These are phyloP conservation scores for Colletes latitarsis DNA, from an alignment of 1,140 invertebrate species.

Conservation along the genomic window DNA sequence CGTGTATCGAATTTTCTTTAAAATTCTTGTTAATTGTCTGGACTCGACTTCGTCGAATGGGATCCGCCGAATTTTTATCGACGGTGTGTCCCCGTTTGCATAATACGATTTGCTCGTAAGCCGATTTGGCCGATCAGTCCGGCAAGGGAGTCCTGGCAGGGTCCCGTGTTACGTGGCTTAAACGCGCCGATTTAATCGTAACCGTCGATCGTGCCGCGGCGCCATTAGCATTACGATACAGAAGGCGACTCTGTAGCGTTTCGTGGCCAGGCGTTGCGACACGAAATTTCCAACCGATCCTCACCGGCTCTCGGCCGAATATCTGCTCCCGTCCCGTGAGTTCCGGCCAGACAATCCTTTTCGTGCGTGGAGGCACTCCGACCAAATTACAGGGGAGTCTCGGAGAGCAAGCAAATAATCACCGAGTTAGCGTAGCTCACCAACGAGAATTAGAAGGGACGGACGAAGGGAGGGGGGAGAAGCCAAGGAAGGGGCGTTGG, in stretches of 20 bases:
- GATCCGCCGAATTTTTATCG: too few relatives aligned
- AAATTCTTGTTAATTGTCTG: too few relatives aligned
- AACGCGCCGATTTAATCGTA: conserved; percentile 35
- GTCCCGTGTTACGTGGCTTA: conserved; percentile 3
- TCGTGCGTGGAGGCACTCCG: conserved; percentile 38
- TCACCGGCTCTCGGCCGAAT: neutral
- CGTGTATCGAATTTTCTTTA: too few relatives aligned
- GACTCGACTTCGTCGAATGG: too few relatives aligned
- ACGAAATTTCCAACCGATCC: conserved; percentile 29
- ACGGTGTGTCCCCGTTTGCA: neutral
- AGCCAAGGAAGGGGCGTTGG: neutral
- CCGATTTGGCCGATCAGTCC: conserved; percentile 7
- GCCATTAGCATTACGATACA: conserved; percentile 12
- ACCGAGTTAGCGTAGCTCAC: conserved; percentile 19
- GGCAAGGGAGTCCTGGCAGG: neutral
- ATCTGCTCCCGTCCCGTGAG: neutral
- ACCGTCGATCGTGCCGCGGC: conserved; percentile 29
- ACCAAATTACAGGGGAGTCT: conserved; percentile 47
- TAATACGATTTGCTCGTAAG: neutral
- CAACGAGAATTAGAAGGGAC: conserved; percentile 17
- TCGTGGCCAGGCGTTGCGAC: conserved; percentile 8
- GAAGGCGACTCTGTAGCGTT: neutral
- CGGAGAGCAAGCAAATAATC: conserved; percentile 24
- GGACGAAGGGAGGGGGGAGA: neutral
- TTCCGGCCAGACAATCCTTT: conserved; percentile 2